These are phyloP conservation scores for Diorhabda carinulata DNA, from an alignment of 1,140 invertebrate species.

Conservation along the genomic window DNA sequence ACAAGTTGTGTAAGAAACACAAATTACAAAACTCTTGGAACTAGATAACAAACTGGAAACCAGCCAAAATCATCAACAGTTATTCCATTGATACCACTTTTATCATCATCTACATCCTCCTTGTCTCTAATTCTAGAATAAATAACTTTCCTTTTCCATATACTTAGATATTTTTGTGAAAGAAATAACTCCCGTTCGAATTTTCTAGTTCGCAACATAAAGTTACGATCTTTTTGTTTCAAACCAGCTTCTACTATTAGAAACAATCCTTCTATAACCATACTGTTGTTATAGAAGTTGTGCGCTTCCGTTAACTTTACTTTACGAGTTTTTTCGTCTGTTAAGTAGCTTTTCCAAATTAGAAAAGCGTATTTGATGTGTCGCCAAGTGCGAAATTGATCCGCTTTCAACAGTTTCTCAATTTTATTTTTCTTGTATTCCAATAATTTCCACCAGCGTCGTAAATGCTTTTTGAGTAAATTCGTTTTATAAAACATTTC, in stretches of 20 bases:
- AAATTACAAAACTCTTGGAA: constrained; percentile 7
- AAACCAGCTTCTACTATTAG: constrained; percentile 23
- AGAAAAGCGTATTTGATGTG: background rate
- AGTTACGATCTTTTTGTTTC: constrained; percentile 18
- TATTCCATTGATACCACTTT: background rate
- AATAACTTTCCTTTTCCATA: constrained; percentile 31
- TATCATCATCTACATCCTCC: background rate
- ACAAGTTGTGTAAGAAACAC: too few relatives aligned
- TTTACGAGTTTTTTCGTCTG: constrained; percentile 15
- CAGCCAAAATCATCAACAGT: constrained; percentile 8
- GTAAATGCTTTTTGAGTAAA: constrained; percentile 13
- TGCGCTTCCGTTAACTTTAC: constrained; percentile 26
- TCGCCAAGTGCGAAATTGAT: background rate
- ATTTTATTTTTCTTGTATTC: constrained; percentile 5
- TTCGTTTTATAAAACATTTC: background rate
- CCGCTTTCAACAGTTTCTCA: background rate
- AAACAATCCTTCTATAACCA: constrained; percentile 21
- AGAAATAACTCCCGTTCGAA: constrained; percentile 23
- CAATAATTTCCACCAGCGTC: constrained; percentile 8
- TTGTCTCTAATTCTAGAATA: constrained; percentile 7
- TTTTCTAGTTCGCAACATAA: constrained; percentile 11
- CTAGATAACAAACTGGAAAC: constrained; percentile 21
- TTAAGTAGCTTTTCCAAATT: constrained; percentile 17
- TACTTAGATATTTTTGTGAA: constrained; percentile 29
- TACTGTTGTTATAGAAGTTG: constrained; percentile 22